Conservation (phyloP, 2,797 vertebrate genomes). For the Clamator glandarius region DNA sequence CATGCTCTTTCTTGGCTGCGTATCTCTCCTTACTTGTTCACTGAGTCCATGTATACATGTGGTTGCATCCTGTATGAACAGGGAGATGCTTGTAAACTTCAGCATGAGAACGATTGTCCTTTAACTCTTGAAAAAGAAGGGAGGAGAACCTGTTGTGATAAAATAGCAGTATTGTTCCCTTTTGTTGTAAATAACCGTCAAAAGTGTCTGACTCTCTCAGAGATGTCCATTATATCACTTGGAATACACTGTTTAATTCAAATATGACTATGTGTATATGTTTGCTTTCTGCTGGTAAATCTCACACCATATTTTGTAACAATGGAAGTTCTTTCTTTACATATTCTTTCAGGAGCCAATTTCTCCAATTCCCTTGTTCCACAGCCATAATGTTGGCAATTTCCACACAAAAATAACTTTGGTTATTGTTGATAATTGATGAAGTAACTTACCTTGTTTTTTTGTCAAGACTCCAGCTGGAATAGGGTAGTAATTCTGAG, state of each 20-base stretch:
- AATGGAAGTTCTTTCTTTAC: neutral
- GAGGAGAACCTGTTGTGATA: neutral
- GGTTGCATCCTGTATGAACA: neutral
- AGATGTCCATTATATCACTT: neutral
- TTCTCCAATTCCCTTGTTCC: neutral
- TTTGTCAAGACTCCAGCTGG: neutral
- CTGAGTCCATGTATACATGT: too few species aligned
- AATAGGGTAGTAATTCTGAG: neutral
- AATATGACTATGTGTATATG: neutral
- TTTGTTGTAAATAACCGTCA: neutral
- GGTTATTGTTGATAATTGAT: neutral
- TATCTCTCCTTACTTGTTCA: neutral
- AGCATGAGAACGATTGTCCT: neutral
- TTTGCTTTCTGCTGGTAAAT: neutral
- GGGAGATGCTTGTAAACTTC: neutral
- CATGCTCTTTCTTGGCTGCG: neutral
- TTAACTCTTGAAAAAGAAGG: neutral
- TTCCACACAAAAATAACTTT: neutral
- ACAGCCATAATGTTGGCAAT: neutral
- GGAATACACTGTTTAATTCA: neutral
- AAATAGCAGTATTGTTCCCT: neutral
- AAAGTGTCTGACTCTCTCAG: neutral
- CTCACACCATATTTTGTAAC: neutral
- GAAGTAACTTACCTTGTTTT: neutral
- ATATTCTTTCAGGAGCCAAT: neutral